A percentile compares a stretch with the other conserved stretches of the same genome.
Evolutionary conservation across 1,140 invertebrate species (phyloP).

Genomic region (Agraylea sexmaculata): DNA sequence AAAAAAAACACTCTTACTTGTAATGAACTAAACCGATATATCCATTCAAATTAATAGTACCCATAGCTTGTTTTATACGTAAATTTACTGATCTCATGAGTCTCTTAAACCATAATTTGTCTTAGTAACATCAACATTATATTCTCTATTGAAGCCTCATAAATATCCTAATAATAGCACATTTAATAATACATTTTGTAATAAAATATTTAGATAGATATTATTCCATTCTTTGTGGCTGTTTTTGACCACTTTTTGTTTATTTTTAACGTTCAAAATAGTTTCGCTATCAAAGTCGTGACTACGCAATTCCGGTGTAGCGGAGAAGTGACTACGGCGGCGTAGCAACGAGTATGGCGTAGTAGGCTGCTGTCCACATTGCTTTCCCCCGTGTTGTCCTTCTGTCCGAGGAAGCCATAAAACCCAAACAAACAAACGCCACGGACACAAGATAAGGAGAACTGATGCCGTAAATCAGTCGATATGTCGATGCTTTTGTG

Average conservation of each 20-base stretch:
- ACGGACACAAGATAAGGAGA: constrained; percentile 21
- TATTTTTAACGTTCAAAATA: background rate
- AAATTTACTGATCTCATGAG: no score
- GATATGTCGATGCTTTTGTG: constrained; percentile 19
- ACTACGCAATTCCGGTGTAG: background rate
- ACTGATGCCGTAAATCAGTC: constrained; percentile 18
- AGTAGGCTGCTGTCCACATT: no score
- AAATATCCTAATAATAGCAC: no score
- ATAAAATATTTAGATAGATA: no score
- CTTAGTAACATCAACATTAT: no score
- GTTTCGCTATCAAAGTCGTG: constrained; percentile 2
- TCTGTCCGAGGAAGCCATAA: no score
- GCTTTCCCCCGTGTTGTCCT: no score
- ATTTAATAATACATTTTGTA: no score
- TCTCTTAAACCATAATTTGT: no score
- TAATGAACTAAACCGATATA: constrained; percentile 1
- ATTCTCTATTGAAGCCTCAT: no score
- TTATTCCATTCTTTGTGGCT: no score
- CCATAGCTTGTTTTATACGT: no score
- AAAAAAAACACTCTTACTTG: background rate
- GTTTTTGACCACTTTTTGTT: background rate
- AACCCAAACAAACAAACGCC: constrained; percentile 22
- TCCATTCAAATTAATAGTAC: background rate
- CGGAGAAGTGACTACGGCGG: background rate
- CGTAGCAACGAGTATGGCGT: constrained; percentile 14